Conservation (phyloP, 2,797 vertebrate genomes). For the Aselliscus stoliczkanus region DNA sequence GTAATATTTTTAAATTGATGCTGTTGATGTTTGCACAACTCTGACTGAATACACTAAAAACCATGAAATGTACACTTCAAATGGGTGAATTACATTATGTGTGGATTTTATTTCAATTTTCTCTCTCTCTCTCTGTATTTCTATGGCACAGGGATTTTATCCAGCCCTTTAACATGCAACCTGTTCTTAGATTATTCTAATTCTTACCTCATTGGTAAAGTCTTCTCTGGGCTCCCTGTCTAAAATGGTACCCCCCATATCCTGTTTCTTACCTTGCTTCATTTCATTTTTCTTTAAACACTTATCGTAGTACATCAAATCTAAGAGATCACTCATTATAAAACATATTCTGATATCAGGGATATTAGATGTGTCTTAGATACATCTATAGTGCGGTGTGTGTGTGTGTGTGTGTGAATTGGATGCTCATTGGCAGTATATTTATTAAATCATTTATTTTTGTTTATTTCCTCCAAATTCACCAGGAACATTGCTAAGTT, state of each 20-base stretch:
- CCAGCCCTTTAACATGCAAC: not conserved
- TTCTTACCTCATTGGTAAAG: not conserved
- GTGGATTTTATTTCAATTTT: not conserved
- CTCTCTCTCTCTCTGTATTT: not conserved
- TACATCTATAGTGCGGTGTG: no score
- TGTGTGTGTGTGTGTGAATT: not conserved
- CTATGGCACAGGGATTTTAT: not conserved
- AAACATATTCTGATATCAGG: not conserved
- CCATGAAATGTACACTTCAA: not conserved
- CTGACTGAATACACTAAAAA: not conserved
- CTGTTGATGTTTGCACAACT: not conserved
- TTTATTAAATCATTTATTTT: not conserved
- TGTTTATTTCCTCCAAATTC: not conserved
- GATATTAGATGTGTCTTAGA: not conserved
- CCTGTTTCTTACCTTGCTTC: not conserved
- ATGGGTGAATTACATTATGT: not conserved
- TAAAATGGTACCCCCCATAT: not conserved
- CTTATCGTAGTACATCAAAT: not conserved
- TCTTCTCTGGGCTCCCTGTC: not conserved
- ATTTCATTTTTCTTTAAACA: not conserved
- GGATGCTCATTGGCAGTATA: not conserved
- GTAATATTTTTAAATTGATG: not conserved
- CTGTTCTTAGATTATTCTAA: not conserved
- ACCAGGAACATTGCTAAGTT: not conserved
- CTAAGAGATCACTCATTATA: not conserved